A percentile compares a stretch with the other conserved stretches of the same genome.
These are phyloP conservation scores for Caenorhabditis wallacei DNA, from an alignment of 2,888 invertebrate species.

Conservation along the genomic window DNA sequence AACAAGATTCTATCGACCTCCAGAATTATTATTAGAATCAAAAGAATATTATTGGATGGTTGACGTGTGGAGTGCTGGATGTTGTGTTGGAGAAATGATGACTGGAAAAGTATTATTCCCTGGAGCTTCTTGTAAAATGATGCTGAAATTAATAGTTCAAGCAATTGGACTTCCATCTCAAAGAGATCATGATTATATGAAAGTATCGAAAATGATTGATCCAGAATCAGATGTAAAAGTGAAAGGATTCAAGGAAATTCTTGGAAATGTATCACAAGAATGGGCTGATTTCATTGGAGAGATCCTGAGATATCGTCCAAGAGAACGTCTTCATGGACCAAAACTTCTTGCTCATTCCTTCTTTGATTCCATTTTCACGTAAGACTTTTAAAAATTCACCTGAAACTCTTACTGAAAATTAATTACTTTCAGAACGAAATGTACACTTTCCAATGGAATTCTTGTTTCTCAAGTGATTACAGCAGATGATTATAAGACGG, in stretches of 20 bases:
- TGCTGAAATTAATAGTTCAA: constrained; percentile 64
- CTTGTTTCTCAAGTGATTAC: constrained; percentile 66
- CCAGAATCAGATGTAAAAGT: constrained; percentile 29
- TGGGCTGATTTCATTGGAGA: constrained; percentile 64
- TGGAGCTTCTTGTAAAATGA: constrained; percentile 67
- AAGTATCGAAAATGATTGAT: constrained; percentile 44
- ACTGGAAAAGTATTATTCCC: constrained; percentile 71
- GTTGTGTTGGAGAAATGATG: constrained; percentile 77
- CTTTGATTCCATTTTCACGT: constrained; percentile 70
- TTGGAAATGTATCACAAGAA: constrained; percentile 51
- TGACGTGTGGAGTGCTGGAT: constrained; percentile 77
- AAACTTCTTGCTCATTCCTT: constrained; percentile 70
- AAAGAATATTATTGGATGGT: constrained; percentile 69
- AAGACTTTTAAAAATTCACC: background rate
- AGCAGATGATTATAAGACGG: constrained; percentile 58
- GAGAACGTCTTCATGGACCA: constrained; percentile 70
- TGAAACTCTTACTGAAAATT: background rate
- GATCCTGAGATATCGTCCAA: constrained; percentile 73
- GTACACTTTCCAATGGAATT: constrained; percentile 64
- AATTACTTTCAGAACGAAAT: constrained; percentile 39
- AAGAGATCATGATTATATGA: constrained; percentile 64
- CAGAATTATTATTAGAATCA: constrained; percentile 75
- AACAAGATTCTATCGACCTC: constrained; percentile 69
- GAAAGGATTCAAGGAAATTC: constrained; percentile 43
- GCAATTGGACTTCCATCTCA: constrained; percentile 60